These are phyloP conservation scores for Brevimyrus niger DNA, from an alignment of 2,113 vertebrate genomes.

Conservation along the genomic window DNA sequence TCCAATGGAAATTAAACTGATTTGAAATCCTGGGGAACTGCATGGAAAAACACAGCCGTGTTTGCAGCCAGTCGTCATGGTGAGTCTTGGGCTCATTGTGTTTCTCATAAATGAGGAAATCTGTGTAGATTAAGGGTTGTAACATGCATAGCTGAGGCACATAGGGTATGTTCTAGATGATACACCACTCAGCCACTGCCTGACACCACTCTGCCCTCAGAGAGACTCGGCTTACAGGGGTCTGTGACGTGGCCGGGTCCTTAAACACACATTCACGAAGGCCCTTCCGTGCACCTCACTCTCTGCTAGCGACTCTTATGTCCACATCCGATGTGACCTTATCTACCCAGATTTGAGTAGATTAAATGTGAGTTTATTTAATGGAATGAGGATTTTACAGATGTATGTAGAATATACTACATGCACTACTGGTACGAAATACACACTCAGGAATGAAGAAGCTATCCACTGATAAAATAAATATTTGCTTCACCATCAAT, in stretches of 20 bases:
- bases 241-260: neutral
- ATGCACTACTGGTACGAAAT: neutral
- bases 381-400: neutral
- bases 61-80: neutral
- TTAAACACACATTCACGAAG: neutral
- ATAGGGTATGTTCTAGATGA: too few relatives aligned
- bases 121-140: too few relatives aligned
- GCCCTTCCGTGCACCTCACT: neutral
- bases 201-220: too few relatives aligned
- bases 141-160: too few relatives aligned
- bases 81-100: neutral
- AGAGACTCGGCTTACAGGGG: neutral
- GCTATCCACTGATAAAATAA: neutral
- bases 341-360: neutral
- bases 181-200: too few relatives aligned
- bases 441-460: neutral
- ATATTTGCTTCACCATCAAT: constrained; percentile 17
- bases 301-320: neutral
- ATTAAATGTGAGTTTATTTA: constrained; percentile 3
- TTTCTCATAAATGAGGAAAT: neutral
- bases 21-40: neutral
- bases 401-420: neutral
- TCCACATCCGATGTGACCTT: neutral
- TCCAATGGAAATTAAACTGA: neutral
- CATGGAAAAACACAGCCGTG: neutral